Evolutionary conservation across 2,797 vertebrate genomes (phyloP).

Genomic region (Pantherophis vulpinus): DNA sequence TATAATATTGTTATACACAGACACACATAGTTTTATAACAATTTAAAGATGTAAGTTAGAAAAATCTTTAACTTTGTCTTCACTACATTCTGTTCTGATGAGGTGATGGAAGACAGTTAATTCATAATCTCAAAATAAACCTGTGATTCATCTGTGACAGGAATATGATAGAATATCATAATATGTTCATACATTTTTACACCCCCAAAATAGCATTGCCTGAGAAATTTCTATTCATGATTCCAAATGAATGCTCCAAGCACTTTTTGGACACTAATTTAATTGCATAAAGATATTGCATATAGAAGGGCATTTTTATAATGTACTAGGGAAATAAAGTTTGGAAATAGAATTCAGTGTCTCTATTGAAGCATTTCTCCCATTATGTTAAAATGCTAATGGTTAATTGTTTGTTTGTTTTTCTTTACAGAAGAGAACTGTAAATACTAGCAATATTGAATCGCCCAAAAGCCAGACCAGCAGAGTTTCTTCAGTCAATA

Average conservation of each 20-base stretch:
- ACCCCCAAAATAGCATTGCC: neutral
- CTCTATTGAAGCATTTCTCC: neutral
- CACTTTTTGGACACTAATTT: neutral
- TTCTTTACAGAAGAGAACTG: constrained; percentile 47
- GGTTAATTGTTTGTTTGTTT: neutral
- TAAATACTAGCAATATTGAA: constrained; percentile 22
- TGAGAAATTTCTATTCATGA: neutral
- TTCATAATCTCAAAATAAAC: neutral
- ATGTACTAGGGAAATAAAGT: too few relatives aligned
- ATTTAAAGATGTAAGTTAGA: neutral
- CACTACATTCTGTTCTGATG: neutral
- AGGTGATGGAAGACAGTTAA: neutral
- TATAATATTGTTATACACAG: neutral
- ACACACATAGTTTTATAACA: neutral
- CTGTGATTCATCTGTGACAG: neutral
- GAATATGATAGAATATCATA: neutral
- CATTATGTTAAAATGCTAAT: neutral
- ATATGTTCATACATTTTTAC: neutral
- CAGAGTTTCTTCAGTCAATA: neutral
- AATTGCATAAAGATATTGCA: neutral
- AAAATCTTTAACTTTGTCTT: neutral
- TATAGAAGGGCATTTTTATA: neutral
- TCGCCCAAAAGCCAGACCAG: constrained; percentile 31
- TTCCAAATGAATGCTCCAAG: neutral
- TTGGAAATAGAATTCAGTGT: neutral